These are phyloP conservation scores for Lysandra coridon DNA, from an alignment of 2,888 invertebrate genomes.

Conservation along the genomic window DNA sequence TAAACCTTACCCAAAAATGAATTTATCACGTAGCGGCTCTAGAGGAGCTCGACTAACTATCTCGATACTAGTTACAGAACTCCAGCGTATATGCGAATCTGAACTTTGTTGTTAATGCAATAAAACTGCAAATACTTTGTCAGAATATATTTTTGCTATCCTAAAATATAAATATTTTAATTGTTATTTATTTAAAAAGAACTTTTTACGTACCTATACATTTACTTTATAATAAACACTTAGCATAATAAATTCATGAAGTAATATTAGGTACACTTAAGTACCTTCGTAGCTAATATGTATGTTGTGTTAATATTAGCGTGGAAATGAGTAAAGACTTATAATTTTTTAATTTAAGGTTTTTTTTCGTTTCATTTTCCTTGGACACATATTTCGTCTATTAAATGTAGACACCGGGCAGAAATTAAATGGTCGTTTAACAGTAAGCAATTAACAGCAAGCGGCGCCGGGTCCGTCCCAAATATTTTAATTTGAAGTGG, in stretches of 20 bases:
- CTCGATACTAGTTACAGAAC: constrained; percentile 43
- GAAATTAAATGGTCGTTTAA: constrained; percentile 43
- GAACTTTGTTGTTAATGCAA: background rate
- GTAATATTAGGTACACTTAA: no score
- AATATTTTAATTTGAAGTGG: constrained; percentile 72
- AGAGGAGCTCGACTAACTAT: constrained; percentile 57
- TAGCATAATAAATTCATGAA: no score
- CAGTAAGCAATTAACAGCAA: constrained; percentile 60
- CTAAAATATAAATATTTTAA: background rate
- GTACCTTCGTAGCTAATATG: no score
- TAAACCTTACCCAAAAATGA: constrained; percentile 78
- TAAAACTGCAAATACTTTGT: background rate
- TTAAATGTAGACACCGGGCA: background rate
- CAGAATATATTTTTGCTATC: background rate
- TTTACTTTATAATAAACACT: background rate
- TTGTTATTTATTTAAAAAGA: background rate
- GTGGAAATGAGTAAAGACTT: no score
- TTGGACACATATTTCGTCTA: background rate
- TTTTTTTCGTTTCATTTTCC: background rate
- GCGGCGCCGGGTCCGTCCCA: constrained; percentile 59
- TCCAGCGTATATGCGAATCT: background rate
- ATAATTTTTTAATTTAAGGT: no score
- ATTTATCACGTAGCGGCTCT: constrained; percentile 68
- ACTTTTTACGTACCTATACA: background rate
- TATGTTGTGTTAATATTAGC: no score